phyloP scores from a whole-genome alignment of 2,888 invertebrate genomes.

The Lochmaea crataegi region DNA sequence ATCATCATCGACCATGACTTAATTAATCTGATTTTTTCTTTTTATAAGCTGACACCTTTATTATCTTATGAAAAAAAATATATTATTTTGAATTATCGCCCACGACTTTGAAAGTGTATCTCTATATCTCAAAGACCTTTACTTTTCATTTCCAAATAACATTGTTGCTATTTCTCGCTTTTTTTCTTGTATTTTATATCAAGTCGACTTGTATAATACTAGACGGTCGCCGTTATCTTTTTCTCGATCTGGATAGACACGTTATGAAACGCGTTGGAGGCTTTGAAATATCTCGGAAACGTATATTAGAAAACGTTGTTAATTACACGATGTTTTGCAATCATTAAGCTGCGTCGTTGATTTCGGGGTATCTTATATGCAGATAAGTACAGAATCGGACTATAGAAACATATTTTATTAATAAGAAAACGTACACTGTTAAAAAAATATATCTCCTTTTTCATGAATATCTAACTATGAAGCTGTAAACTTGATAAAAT shows the following conservation, averaged over 20 bases:
- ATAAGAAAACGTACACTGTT: too few species aligned
- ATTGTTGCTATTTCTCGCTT: constrained; percentile 31
- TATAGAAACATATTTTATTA: too few species aligned
- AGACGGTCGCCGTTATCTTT: constrained; percentile 18
- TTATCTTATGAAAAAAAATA: constrained; percentile 49
- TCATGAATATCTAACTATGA: too few species aligned
- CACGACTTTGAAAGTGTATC: constrained; percentile 52
- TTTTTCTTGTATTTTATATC: background rate
- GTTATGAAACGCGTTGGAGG: constrained; percentile 17
- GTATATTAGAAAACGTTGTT: constrained; percentile 5
- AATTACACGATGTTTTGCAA: constrained; percentile 13
- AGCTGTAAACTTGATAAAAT: too few species aligned
- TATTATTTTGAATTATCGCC: constrained; percentile 52
- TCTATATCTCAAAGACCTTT: constrained; percentile 21
- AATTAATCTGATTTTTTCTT: constrained; percentile 47
- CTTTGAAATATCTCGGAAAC: constrained; percentile 14
- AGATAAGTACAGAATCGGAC: background rate
- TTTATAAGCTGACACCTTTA: constrained; percentile 49
- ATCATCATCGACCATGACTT: constrained; percentile 51
- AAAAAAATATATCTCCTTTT: too few species aligned
- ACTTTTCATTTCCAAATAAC: constrained; percentile 38
- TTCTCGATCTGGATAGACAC: constrained; percentile 30
- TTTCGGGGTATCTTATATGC: constrained; percentile 4
- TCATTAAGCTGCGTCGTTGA: background rate
- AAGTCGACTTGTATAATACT: background rate